Evolutionary conservation across 2,888 invertebrate genomes (phyloP).

Genomic region (Polydrusus pterygomalis): DNA sequence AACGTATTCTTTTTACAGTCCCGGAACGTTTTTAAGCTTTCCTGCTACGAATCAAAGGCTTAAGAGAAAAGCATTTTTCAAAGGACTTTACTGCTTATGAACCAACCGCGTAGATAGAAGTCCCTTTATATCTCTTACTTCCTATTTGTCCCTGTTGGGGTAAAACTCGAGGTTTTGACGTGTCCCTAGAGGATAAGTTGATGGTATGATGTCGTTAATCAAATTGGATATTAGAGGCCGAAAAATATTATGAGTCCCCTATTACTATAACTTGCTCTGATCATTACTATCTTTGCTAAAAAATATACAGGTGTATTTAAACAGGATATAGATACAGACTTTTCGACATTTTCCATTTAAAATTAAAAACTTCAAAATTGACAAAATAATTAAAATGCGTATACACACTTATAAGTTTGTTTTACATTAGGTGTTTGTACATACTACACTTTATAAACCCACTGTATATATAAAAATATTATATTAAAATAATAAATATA

Average conservation of each 20-base stretch:
- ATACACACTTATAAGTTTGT: too few species aligned
- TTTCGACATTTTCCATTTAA: too few species aligned
- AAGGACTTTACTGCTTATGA: conserved; percentile 49
- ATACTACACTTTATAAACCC: too few species aligned
- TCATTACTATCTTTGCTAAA: conserved; percentile 4
- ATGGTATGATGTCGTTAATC: conserved; percentile 40
- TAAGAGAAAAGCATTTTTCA: conserved; percentile 43
- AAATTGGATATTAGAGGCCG: conserved; percentile 34
- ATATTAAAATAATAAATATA: too few species aligned
- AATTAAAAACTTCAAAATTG: too few species aligned
- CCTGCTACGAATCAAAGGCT: conserved; percentile 46
- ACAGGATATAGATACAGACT: too few species aligned
- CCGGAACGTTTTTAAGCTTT: conserved; percentile 47
- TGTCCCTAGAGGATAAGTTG: conserved; percentile 19
- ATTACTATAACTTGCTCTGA: conserved; percentile 5
- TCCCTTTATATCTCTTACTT: conserved; percentile 36
- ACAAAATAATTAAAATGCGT: too few species aligned
- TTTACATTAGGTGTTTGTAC: too few species aligned
- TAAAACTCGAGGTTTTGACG: conserved; percentile 38
- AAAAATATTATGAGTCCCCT: not conserved
- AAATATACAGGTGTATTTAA: too few species aligned
- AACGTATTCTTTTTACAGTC: conserved; percentile 41
- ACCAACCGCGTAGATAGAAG: conserved; percentile 28
- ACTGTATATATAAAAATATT: too few species aligned
- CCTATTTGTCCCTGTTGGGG: conserved; percentile 41